phyloP scores from a whole-genome alignment of 2,888 invertebrate species.

The Drosophila pegasa region DNA sequence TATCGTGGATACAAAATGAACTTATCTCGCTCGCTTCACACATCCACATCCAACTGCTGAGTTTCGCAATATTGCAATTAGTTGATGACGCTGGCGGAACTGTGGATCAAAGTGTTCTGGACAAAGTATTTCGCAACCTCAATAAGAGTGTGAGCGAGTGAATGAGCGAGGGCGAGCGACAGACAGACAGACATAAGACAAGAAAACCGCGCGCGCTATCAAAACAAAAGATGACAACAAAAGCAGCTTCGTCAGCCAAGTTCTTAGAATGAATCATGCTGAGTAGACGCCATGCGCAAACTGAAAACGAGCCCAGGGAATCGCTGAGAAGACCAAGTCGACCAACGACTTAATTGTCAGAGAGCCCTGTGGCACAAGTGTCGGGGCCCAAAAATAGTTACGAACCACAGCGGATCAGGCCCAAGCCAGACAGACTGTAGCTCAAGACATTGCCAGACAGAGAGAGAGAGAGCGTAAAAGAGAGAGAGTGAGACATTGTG shows the following conservation, averaged over 20 bases:
- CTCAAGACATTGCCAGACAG: conserved; percentile 9
- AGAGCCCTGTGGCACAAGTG: conserved; percentile 49
- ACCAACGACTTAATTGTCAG: conserved; percentile 61
- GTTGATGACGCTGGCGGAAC: conserved; percentile 51
- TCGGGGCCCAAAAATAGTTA: conserved; percentile 56
- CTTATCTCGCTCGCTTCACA: conserved; percentile 35
- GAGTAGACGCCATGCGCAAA: conserved; percentile 62
- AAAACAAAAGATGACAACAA: conserved; percentile 73
- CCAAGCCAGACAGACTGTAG: conserved; percentile 22
- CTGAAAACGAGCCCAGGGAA: conserved; percentile 22
- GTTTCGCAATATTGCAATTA: conserved; percentile 59
- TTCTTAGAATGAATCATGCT: conserved; percentile 75
- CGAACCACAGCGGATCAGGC: conserved; percentile 28
- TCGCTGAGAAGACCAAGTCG: conserved; percentile 28
- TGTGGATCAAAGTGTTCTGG: conserved; percentile 18
- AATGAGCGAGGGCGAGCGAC: conserved; percentile 2
- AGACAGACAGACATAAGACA: conserved; percentile 7
- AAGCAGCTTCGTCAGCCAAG: conserved; percentile 60
- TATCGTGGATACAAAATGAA: conserved; percentile 22
- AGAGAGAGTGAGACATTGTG: background rate
- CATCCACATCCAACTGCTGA: conserved; percentile 58
- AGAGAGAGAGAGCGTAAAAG: conserved; percentile 3
- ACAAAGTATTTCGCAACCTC: conserved; percentile 49
- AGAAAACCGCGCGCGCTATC: conserved; percentile 50
- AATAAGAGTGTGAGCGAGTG: conserved; percentile 5